These are phyloP conservation scores for Distichodus sexfasciatus DNA, from an alignment of 2,797 vertebrate species.

Conservation along the genomic window DNA sequence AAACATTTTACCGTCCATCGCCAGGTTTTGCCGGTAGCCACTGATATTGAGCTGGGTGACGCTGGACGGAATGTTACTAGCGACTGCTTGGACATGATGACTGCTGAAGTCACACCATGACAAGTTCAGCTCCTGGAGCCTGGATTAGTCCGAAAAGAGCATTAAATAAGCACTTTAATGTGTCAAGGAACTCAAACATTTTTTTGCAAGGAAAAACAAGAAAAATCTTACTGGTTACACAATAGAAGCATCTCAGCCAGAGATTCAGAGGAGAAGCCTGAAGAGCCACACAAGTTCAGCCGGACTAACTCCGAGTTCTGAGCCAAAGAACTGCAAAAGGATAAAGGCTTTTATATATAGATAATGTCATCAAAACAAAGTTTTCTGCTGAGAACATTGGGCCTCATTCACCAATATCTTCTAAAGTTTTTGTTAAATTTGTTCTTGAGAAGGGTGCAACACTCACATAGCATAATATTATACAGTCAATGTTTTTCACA, in stretches of 20 bases:
- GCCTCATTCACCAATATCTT: no score
- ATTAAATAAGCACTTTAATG: not conserved
- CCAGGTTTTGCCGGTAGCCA: constrained; percentile 87
- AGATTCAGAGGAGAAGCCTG: constrained; percentile 77
- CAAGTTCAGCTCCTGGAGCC: constrained; percentile 86
- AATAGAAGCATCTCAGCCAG: constrained; percentile 74
- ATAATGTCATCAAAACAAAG: no score
- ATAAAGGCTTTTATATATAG: not conserved
- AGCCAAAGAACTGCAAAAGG: constrained; percentile 72
- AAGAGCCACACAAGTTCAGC: constrained; percentile 87
- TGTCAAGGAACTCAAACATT: no score
- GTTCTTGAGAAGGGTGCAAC: no score
- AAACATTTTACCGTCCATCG: constrained; percentile 65
- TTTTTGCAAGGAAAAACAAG: no score
- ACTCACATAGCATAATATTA: no score
- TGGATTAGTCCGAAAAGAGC: constrained; percentile 50
- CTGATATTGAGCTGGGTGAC: constrained; percentile 87
- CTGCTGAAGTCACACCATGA: constrained; percentile 86
- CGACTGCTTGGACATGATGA: constrained; percentile 77
- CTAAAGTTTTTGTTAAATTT: no score
- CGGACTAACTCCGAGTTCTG: constrained; percentile 76
- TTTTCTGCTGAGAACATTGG: no score
- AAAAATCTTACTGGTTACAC: constrained; percentile 80
- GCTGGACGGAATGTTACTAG: constrained; percentile 66
- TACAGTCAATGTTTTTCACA: no score